These are phyloP conservation scores for Polylopha cassiicola DNA, from an alignment of 2,888 invertebrate genomes.

Conservation along the genomic window DNA sequence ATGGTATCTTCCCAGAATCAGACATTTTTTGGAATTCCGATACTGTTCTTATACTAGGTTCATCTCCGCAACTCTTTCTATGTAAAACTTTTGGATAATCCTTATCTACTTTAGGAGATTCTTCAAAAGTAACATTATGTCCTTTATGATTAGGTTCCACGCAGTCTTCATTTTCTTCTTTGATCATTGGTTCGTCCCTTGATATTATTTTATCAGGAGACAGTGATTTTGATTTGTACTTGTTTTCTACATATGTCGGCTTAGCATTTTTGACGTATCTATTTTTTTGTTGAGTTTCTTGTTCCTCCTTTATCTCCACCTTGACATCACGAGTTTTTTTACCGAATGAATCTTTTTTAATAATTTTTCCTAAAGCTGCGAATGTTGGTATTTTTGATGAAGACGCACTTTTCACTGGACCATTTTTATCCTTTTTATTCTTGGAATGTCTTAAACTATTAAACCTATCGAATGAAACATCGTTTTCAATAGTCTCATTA, in stretches of 20 bases:
- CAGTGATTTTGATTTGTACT: constrained; percentile 66
- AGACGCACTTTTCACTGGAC: constrained; percentile 61
- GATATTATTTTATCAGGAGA: constrained; percentile 58
- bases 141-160: constrained; percentile 28
- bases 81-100: constrained; percentile 41
- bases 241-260: constrained; percentile 52
- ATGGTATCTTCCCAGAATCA: constrained; percentile 77
- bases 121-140: constrained; percentile 32
- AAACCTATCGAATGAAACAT: constrained; percentile 58
- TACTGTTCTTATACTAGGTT: constrained; percentile 45
- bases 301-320: constrained; percentile 38
- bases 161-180: constrained; percentile 43
- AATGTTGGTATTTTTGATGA: constrained; percentile 73
- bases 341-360: constrained; percentile 67
- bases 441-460: constrained; percentile 67
- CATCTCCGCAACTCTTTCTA: constrained; percentile 71
- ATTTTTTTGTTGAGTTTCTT: constrained; percentile 41
- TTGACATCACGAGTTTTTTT: constrained; percentile 51
- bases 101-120: constrained; percentile 25
- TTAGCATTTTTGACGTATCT: constrained; percentile 65
- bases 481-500: constrained; percentile 67
- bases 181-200: constrained; percentile 42
- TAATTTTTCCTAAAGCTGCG: constrained; percentile 69
- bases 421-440: constrained; percentile 55
- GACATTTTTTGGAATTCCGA: constrained; percentile 53